Evolutionary conservation across 2,797 vertebrate species (phyloP).

Genomic region (Brotula barbata): DNA sequence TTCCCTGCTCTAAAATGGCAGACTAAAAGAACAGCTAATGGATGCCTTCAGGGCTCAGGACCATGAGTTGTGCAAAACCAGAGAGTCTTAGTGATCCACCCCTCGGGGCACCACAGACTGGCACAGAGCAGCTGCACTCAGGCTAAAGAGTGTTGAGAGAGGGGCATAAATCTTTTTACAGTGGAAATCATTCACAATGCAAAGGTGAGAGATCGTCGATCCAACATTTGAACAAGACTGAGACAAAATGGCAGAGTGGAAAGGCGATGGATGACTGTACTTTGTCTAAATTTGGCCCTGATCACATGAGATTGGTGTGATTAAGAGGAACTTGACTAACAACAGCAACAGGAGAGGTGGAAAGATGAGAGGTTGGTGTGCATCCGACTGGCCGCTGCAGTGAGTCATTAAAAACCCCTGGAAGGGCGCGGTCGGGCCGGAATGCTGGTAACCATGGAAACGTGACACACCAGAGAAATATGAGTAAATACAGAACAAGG

Average conservation of each 20-base stretch:
- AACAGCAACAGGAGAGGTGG: conserved; percentile 16
- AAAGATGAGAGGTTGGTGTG: conserved; percentile 17
- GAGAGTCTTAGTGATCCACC: conserved; percentile 15
- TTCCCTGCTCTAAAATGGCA: conserved; percentile 34
- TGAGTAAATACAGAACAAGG: conserved; percentile 40
- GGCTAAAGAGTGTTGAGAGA: not conserved
- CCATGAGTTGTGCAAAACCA: conserved; percentile 15
- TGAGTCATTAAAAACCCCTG: conserved; percentile 58
- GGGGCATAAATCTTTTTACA: not conserved
- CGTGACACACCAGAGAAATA: conserved; percentile 54
- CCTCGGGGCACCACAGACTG: not conserved
- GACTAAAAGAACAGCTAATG: conserved; percentile 46
- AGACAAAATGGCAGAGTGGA: conserved; percentile 36
- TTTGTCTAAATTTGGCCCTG: conserved; percentile 19
- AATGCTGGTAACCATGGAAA: conserved; percentile 58
- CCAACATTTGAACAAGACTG: not conserved
- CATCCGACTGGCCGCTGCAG: conserved; percentile 19
- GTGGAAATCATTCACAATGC: conserved; percentile 1
- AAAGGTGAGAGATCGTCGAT: not conserved
- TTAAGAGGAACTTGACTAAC: conserved; percentile 31
- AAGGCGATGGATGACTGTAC: conserved; percentile 16
- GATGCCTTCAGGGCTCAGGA: conserved; percentile 4
- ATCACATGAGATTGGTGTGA: conserved; percentile 44
- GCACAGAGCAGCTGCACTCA: not conserved
- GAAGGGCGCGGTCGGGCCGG: conserved; percentile 51